phyloP scores from a whole-genome alignment of 2,113 vertebrate species.

The Festucalex cinctus region DNA sequence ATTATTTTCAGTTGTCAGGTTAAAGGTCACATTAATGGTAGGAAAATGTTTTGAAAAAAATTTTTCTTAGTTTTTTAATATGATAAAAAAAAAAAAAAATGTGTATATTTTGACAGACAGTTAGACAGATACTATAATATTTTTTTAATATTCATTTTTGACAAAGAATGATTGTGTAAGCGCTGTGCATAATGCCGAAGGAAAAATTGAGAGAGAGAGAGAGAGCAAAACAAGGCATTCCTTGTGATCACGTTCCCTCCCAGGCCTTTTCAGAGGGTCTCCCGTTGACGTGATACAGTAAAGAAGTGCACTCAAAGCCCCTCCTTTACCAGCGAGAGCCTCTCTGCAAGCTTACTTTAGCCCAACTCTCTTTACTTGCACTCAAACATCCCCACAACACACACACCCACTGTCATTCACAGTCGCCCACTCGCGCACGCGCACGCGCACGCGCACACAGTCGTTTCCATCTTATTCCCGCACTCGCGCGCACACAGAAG shows the following conservation, averaged over 20 bases:
- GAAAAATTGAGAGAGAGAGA: not conserved
- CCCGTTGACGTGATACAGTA: slow-evolving; percentile 5
- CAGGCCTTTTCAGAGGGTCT: not conserved
- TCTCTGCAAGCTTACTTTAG: slow-evolving; percentile 50
- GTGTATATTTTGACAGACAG: too few relatives aligned
- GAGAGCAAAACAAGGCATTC: not conserved
- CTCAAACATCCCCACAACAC: slow-evolving; percentile 14
- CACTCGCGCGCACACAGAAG: slow-evolving; percentile 11
- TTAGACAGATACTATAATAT: too few relatives aligned
- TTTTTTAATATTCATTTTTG: not conserved
- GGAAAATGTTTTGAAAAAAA: too few relatives aligned
- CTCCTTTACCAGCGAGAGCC: slow-evolving; percentile 47
- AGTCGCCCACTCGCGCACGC: not conserved
- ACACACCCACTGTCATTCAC: not conserved
- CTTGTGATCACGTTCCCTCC: not conserved
- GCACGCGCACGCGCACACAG: slow-evolving; percentile 10
- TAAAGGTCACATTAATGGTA: too few relatives aligned
- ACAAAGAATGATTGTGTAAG: not conserved
- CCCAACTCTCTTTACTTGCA: slow-evolving; percentile 40
- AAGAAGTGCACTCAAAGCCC: slow-evolving; percentile 35
- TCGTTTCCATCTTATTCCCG: slow-evolving; percentile 10
- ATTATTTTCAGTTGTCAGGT: too few relatives aligned
- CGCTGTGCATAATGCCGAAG: not conserved
- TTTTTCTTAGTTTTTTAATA: too few relatives aligned
- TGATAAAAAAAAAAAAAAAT: too few relatives aligned